Percentiles rank a stretch among this genome's conserved stretches.
Evolutionary conservation across 2,888 invertebrate genomes (phyloP).

Genomic region (Exocentrus adspersus): DNA sequence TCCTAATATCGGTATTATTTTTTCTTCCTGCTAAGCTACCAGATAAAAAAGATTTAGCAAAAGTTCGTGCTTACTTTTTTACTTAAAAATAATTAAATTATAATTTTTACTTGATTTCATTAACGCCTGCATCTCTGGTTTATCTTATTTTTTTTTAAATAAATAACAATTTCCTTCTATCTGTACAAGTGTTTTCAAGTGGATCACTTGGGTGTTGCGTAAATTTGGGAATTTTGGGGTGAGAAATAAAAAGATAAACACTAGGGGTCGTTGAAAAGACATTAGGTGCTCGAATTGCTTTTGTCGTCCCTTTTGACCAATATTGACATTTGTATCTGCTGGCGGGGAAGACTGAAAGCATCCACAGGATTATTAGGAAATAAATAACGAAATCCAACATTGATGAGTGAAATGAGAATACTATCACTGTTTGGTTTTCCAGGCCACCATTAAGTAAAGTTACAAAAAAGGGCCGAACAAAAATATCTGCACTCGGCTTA

Average conservation of each 20-base stretch:
- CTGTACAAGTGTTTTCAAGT: neutral
- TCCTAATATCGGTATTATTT: slow-evolving; percentile 8
- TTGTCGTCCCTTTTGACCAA: neutral
- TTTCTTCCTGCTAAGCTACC: neutral
- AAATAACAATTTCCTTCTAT: neutral
- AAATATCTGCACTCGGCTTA: too few relatives aligned
- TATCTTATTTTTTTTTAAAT: too few relatives aligned
- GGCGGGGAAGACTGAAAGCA: neutral
- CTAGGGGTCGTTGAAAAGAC: neutral
- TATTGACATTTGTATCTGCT: neutral
- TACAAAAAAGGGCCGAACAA: too few relatives aligned
- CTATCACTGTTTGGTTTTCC: neutral
- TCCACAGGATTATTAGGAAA: neutral
- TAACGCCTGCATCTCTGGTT: too few relatives aligned
- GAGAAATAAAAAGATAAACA: slow-evolving; percentile 1
- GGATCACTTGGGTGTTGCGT: neutral
- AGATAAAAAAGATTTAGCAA: neutral
- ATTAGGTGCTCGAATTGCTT: neutral
- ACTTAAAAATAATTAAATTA: slow-evolving; percentile 3
- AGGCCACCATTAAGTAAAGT: too few relatives aligned
- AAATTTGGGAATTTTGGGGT: neutral
- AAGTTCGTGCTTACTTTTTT: neutral
- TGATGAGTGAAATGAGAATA: neutral
- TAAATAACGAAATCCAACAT: neutral
- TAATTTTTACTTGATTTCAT: too few relatives aligned